phyloP scores from a whole-genome alignment of 1,140 invertebrate species.

The Protaetia brevitarsis region DNA sequence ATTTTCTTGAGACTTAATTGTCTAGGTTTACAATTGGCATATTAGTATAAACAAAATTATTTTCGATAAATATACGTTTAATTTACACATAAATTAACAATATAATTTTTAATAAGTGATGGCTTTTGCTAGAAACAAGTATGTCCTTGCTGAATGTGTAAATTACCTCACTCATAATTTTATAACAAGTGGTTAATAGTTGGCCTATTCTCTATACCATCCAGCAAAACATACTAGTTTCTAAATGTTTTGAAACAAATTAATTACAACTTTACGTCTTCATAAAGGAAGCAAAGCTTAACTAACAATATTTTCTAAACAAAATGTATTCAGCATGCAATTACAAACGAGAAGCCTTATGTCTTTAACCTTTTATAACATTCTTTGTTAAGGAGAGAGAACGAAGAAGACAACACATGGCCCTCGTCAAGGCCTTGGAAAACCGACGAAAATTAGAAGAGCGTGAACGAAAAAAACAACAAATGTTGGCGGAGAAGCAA shows the following conservation, averaged over 20 bases:
- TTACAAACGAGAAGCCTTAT: background rate
- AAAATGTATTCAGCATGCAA: constrained; percentile 1
- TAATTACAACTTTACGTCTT: constrained; percentile 11
- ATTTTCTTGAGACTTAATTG: constrained; percentile 11
- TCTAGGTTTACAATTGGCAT: constrained; percentile 22
- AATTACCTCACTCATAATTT: background rate
- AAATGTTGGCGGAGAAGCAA: constrained; percentile 73
- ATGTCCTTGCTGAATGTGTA: background rate
- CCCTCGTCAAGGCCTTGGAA: constrained; percentile 83
- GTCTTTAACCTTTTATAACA: constrained; percentile 21
- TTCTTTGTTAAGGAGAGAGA: constrained; percentile 73
- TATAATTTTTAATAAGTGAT: constrained; percentile 13
- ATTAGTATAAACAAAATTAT: constrained; percentile 12
- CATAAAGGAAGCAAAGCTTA: constrained; percentile 10
- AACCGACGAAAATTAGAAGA: constrained; percentile 83
- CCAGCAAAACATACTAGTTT: background rate
- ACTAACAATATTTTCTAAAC: constrained; percentile 13
- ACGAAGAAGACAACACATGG: constrained; percentile 83
- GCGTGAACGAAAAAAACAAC: constrained; percentile 78
- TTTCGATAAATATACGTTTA: constrained; percentile 19
- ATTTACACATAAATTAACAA: constrained; percentile 19
- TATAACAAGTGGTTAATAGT: no score
- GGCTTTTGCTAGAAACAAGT: background rate
- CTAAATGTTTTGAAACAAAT: background rate
- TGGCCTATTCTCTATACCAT: no score